A percentile compares a stretch with the other conserved stretches of the same genome.
These are phyloP conservation scores for Tamias sibiricus DNA, from an alignment of 2,113 vertebrate species.

Conservation along the genomic window DNA sequence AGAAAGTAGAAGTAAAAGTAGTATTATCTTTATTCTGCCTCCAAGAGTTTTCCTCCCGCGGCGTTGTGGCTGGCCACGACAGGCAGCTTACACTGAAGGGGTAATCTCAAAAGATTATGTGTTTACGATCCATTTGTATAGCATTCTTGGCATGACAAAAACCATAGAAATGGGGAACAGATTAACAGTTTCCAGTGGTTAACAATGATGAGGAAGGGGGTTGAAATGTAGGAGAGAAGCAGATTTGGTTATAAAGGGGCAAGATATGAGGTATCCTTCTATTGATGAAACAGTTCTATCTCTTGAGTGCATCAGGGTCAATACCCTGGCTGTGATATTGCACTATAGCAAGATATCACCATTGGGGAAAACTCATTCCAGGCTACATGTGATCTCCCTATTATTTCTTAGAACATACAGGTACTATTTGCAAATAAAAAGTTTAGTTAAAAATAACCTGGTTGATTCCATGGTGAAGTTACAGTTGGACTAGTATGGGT, in stretches of 20 bases:
- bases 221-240: background rate
- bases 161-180: background rate
- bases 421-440: background rate
- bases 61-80: too few relatives aligned
- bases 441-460: background rate
- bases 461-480: background rate
- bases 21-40: too few relatives aligned
- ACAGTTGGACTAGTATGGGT: background rate
- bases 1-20: too few relatives aligned
- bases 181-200: background rate
- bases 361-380: background rate
- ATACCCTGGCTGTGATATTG: background rate
- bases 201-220: background rate
- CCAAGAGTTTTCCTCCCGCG: too few relatives aligned
- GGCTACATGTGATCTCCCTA: too few relatives aligned
- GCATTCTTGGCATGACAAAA: background rate
- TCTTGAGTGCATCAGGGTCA: background rate
- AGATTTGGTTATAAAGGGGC: background rate
- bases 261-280: background rate
- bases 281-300: background rate
- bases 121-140: background rate
- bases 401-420: background rate
- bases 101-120: background rate
- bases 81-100: too few relatives aligned
- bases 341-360: background rate